Base-by-base conservation (phyloP, 2,113 vertebrate genomes). In the Okapia johnstoni region DNA sequence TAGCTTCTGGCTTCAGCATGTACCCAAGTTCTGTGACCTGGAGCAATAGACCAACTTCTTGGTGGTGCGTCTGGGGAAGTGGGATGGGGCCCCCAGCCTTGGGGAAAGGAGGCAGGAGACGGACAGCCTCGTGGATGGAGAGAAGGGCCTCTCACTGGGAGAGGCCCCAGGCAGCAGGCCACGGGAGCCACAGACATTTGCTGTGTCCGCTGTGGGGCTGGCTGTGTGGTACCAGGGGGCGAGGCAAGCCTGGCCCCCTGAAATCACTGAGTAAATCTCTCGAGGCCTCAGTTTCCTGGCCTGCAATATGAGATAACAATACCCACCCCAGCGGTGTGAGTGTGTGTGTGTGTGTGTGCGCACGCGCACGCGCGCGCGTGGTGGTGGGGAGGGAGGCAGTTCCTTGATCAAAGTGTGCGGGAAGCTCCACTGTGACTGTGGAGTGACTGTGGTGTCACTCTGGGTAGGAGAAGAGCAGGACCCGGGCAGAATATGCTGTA, bases 251-350 rank as follows among this genome's bases (percentile, higher is more conserved):
- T 66, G 26, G 19, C 52, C 23, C 23, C 13, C 58, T 28, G 2
- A 7, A 11, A 5, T 7, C 13, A 9, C 25, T 5, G 12, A 12
- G 76, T 26, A 52, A 10, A 19, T 33, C 14, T 54, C 60, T 60
- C 3, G 1, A 33, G 40, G n/a, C 61, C 66, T 33, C 0, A 0
- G 23, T 85, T 33, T 70, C 60, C 63, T 90, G 89, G 50, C 19
- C 54, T 43, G 3, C 6, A 5, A 17, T 7, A 12, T 1, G 1
- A 1, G 28, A 12, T 7, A 28, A 3, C 7, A 4, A 10, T 2
- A 1, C 10, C 36, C n/a, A 3, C 13, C 23, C 43, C 17, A 4
- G 36, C 0, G 5, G 66, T 23, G n/a, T 12, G n/a, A 6, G 66
- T 23, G n/a, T 12, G 66, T 70, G 63, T 70, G 63, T 36, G 63